Evolutionary conservation across 1,140 invertebrate genomes (phyloP).

Genomic region (Caenorhabditis brenneri): DNA sequence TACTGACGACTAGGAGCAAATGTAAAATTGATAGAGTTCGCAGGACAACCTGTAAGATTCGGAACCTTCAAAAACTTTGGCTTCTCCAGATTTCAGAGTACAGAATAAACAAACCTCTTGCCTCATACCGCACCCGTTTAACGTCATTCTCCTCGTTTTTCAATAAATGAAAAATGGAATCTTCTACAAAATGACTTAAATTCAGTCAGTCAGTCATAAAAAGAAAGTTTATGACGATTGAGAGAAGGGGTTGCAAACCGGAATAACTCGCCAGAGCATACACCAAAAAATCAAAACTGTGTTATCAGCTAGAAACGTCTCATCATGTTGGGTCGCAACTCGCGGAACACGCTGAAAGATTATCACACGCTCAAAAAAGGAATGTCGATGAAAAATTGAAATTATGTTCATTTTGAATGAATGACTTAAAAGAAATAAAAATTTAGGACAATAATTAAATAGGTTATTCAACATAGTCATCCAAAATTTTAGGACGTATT

Average conservation of each 20-base stretch:
- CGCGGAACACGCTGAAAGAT: not conserved
- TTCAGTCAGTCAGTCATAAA: constrained; percentile 13
- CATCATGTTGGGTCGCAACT: not conserved
- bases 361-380: not conserved
- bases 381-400: not conserved
- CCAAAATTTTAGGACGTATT: not conserved
- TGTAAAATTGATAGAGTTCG: not conserved
- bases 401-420: too few species aligned
- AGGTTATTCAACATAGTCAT: not conserved
- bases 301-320: not conserved
- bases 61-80: not conserved
- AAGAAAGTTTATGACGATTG: not conserved
- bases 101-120: not conserved
- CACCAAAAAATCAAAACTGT: constrained; percentile 36
- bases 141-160: not conserved
- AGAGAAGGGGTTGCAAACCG: not conserved
- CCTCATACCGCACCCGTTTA: constrained; percentile 4
- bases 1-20: not conserved
- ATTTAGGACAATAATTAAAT: too few species aligned
- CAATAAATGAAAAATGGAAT: not conserved
- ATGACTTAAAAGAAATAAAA: too few species aligned
- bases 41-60: not conserved
- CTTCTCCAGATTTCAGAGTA: not conserved
- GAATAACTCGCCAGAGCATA: not conserved
- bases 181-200: not conserved